These are phyloP conservation scores for Mesoclemmys tuberculata DNA, from an alignment of 2,113 vertebrate genomes.

Conservation along the genomic window DNA sequence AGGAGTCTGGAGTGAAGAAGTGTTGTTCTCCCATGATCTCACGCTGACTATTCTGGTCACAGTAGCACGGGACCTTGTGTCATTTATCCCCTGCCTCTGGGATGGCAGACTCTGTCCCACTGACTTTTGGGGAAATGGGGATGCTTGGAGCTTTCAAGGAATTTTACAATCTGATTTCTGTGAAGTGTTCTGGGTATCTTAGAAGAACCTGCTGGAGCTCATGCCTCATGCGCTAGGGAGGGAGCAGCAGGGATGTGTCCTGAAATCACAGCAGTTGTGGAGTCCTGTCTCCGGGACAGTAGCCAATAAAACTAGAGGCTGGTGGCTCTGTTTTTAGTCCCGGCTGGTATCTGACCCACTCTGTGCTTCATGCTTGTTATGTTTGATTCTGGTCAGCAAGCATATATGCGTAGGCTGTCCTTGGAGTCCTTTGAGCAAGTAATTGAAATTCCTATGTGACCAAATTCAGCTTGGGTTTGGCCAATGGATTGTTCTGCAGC, in stretches of 20 bases:
- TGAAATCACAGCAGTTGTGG: neutral
- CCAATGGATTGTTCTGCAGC: neutral
- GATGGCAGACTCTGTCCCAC: neutral
- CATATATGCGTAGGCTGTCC: fast-evolving
- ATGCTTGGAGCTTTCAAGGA: neutral
- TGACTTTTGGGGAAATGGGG: neutral
- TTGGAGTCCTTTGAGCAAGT: constrained; percentile 7
- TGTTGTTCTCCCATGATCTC: neutral
- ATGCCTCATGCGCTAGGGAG: neutral
- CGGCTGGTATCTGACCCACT: fast-evolving
- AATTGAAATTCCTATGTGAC: constrained; percentile 10
- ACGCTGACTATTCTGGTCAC: neutral
- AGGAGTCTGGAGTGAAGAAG: neutral
- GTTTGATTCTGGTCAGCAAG: neutral
- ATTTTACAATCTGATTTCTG: neutral
- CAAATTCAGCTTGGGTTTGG: constrained; percentile 38
- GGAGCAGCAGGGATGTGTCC: fast-evolving
- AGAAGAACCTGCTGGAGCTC: neutral
- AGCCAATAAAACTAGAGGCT: fast-evolving
- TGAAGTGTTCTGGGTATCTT: neutral
- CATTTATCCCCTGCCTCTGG: neutral
- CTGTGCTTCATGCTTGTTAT: neutral
- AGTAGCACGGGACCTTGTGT: neutral
- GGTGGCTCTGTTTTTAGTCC: neutral
- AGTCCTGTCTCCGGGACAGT: fast-evolving